Conservation (phyloP, 1,140 invertebrate genomes). For the Bactericera cockerelli region DNA sequence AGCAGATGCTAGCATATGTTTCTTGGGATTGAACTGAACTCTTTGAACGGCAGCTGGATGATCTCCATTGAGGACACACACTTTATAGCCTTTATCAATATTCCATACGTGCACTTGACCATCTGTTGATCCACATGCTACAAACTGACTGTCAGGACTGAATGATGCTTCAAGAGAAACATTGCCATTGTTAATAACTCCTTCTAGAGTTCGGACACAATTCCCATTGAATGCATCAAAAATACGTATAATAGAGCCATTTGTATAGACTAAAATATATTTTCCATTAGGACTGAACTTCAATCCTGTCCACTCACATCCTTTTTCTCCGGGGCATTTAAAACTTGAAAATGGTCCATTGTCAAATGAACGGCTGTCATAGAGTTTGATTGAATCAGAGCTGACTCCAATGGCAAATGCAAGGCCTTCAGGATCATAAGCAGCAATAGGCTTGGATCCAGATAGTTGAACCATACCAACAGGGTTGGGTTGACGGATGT, state of each 20-base stretch:
- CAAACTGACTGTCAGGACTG: constrained; percentile 81
- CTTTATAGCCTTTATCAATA: constrained; percentile 79
- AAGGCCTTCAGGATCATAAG: constrained; percentile 95
- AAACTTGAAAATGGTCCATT: constrained; percentile 96
- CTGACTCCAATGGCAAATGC: constrained; percentile 98
- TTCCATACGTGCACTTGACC: constrained; percentile 91
- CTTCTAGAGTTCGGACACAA: constrained; percentile 83
- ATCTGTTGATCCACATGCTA: constrained; percentile 84
- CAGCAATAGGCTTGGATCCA: constrained; percentile 78
- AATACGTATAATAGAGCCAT: constrained; percentile 82
- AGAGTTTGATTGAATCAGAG: constrained; percentile 91
- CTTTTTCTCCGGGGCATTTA: constrained; percentile 87
- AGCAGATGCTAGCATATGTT: constrained; percentile 94
- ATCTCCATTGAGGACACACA: constrained; percentile 83
- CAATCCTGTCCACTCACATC: constrained; percentile 95
- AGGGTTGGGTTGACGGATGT: constrained; percentile 89
- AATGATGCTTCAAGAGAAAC: constrained; percentile 88
- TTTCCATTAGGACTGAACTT: constrained; percentile 97
- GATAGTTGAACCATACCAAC: constrained; percentile 93
- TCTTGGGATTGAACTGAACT: constrained; percentile 97
- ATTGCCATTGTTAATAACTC: constrained; percentile 84
- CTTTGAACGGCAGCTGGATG: constrained; percentile 95
- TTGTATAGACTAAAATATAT: constrained; percentile 91
- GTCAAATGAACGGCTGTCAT: constrained; percentile 90
- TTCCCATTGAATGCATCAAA: constrained; percentile 97